Evolutionary conservation across 2,888 invertebrate species (phyloP), one percentile per base, ranked within the genome.

Genomic region (Pimpla rufipes): DNA sequence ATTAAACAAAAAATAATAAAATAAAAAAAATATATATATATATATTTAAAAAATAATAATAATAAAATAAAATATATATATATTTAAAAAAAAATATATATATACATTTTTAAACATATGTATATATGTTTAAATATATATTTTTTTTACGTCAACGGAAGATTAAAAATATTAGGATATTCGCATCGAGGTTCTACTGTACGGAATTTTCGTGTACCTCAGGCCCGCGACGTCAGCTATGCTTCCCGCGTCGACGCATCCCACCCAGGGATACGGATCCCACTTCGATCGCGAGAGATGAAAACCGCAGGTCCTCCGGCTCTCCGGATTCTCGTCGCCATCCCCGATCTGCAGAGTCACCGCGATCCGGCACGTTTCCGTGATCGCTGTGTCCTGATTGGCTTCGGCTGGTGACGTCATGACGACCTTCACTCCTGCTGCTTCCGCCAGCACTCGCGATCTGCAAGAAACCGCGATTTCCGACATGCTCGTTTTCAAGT

Each of bases 241-340:
- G 1, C 96, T 95, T 6, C 94, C 94, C 0, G 91, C 89, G 21
- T 95, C 96, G 23, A 97, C 96, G 74, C 95, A 95, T 78, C 95
- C 95, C 13, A 96, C 96, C 97, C 97, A 97, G 23, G 97, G 97
- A 93, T 97, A 97, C 0, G 97, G 97, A 93, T 97, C 97, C 97
- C 97, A 97, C 81, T 96, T 95, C 6, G 96, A 96, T 87, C 96
- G 95, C 0, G 96, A 96, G 50, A 97, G 93, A 83, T 97, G 95
- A 91, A 97, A 97, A 0, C 97, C 97, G 55, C 96, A 95, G 1
- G 95, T 95, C 76, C 87, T 90, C 47, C 84, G 87, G 11, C 83
- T 80, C 4, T 78, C 47, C 7, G 62, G 11, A 10, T 74, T 71
- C 62, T 80, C 79, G 40, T 86, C 80, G 10, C 59, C 50, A 21